These are phyloP conservation scores for Nebria salina DNA, from an alignment of 2,888 invertebrate species.

Conservation along the genomic window DNA sequence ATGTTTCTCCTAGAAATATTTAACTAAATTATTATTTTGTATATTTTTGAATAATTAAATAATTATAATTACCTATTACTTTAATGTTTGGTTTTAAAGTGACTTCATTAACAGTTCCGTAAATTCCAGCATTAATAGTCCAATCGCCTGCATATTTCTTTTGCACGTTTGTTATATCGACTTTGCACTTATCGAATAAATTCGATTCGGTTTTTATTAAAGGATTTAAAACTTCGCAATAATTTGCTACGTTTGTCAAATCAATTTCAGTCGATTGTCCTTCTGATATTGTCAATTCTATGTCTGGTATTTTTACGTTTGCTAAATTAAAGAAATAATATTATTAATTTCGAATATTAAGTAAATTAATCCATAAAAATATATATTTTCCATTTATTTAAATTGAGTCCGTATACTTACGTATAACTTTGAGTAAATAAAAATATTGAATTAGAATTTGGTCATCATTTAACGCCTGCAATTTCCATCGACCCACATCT, in stretches of 20 bases:
- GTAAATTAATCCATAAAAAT: neutral
- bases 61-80: conserved; percentile 48
- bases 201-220: conserved; percentile 5
- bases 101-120: conserved; percentile 63
- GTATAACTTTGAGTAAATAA: conserved; percentile 47
- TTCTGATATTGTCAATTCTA: conserved; percentile 32
- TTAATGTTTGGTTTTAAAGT: conserved; percentile 59
- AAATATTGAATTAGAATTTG: conserved; percentile 48
- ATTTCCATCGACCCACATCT: conserved; percentile 64
- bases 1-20: conserved; percentile 60
- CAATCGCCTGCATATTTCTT: conserved; percentile 65
- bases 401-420: conserved; percentile 52
- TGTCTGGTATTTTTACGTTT: conserved; percentile 18
- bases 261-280: conserved; percentile 41
- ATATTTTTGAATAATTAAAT: too few relatives aligned
- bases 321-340: conserved; percentile 6
- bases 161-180: conserved; percentile 61
- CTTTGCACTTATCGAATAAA: conserved; percentile 54
- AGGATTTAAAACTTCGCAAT: conserved; percentile 30
- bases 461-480: conserved; percentile 57
- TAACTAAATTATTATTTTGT: neutral
- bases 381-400: neutral
- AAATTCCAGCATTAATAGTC: conserved; percentile 63
- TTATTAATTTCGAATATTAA: conserved; percentile 10
- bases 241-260: conserved; percentile 44